Percentiles rank a stretch among this genome's conserved stretches.
Conservation (phyloP, 1,140 invertebrate genomes). For the Apis cerana region DNA sequence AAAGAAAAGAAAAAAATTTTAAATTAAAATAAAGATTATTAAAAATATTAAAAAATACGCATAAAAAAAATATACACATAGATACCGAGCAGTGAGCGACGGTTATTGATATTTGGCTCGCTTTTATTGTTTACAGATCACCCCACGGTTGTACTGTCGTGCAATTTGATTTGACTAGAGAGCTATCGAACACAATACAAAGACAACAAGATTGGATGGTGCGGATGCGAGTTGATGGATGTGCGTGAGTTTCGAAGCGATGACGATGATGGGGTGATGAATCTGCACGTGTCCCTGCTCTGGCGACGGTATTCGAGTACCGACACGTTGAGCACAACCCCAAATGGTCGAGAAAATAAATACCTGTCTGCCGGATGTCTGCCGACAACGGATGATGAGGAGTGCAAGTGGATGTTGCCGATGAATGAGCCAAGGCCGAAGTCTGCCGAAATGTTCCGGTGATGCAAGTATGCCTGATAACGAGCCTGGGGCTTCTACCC, state of each 20-base stretch:
- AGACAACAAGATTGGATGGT: conserved; percentile 81
- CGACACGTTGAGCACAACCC: conserved; percentile 56
- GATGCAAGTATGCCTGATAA: conserved; percentile 66
- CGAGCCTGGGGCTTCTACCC: conserved; percentile 58
- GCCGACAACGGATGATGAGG: conserved; percentile 66
- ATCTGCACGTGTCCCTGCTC: conserved; percentile 73
- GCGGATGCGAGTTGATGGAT: conserved; percentile 81
- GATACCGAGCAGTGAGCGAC: conserved; percentile 50
- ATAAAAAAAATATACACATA: conserved; percentile 25
- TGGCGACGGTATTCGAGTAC: conserved; percentile 67
- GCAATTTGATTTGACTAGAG: conserved; percentile 81
- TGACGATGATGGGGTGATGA: conserved; percentile 74
- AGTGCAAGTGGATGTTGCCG: conserved; percentile 73
- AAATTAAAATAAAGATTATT: conserved; percentile 1
- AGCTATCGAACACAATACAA: conserved; percentile 81
- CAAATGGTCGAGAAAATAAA: conserved; percentile 52
- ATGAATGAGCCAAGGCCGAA: conserved; percentile 66
- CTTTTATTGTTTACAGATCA: conserved; percentile 81
- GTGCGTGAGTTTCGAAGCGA: conserved; percentile 79
- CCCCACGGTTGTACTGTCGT: conserved; percentile 80
- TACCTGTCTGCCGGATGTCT: conserved; percentile 63
- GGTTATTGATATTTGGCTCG: conserved; percentile 78
- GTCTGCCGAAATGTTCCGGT: conserved; percentile 57
- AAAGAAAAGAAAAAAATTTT: background rate
- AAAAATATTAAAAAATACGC: background rate